These are phyloP conservation scores for Nephrotoma appendiculata DNA, from an alignment of 2,888 invertebrate species.

Conservation along the genomic window DNA sequence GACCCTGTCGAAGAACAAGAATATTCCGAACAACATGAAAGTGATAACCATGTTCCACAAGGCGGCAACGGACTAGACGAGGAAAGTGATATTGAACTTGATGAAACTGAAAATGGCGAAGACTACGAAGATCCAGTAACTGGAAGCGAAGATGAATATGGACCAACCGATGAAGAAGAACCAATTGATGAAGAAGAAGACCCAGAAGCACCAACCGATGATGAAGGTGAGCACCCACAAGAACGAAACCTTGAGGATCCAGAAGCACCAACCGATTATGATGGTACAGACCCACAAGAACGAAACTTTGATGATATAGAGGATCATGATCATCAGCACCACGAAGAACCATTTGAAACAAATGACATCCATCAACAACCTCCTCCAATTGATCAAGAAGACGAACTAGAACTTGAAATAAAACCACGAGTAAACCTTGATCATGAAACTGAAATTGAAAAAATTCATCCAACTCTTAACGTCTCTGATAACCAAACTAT, in stretches of 20 bases:
- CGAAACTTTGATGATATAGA: no score
- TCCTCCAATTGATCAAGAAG: no score
- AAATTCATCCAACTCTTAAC: not conserved
- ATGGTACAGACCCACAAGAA: not conserved
- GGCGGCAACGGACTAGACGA: conserved; percentile 13
- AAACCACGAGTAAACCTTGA: no score
- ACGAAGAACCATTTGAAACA: no score
- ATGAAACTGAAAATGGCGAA: not conserved
- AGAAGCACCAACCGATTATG: not conserved
- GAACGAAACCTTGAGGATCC: no score
- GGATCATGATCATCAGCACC: no score
- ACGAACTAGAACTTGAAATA: no score
- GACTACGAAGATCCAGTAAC: not conserved
- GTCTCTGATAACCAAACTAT: not conserved
- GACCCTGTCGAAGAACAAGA: conserved; percentile 10
- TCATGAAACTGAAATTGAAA: not conserved
- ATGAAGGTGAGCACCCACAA: not conserved
- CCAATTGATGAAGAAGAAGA: not conserved
- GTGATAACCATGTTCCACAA: not conserved
- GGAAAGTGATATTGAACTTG: not conserved
- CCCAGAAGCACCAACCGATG: not conserved
- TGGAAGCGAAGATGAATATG: not conserved
- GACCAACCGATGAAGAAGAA: not conserved
- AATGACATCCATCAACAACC: no score
- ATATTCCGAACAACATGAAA: conserved; percentile 5